These are phyloP conservation scores for Dendrocincla tyrannina DNA, from an alignment of 2,797 vertebrate species.

Conservation along the genomic window DNA sequence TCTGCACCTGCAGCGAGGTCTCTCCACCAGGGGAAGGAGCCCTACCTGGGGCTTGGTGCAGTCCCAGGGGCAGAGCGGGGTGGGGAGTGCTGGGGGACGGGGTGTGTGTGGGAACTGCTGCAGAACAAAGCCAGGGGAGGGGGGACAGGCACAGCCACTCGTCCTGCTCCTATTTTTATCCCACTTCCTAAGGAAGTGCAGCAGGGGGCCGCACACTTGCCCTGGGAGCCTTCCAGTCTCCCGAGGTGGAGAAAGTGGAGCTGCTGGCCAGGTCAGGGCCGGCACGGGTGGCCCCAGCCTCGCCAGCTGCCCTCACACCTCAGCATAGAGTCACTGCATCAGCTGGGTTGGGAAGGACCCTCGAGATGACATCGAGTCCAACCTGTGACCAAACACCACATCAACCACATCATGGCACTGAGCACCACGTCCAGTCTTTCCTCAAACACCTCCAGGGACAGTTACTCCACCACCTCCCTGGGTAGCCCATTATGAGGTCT, in stretches of 20 bases:
- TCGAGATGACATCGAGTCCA: background rate
- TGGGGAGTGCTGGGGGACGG: rapidly evolving
- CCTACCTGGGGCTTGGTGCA: background rate
- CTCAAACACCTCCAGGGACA: background rate
- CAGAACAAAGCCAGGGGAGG: background rate
- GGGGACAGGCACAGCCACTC: background rate
- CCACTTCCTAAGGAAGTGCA: conserved; percentile 30
- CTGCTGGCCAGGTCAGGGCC: background rate
- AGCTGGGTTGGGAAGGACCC: rapidly evolving
- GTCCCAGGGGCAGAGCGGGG: background rate
- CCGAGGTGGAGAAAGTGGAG: rapidly evolving
- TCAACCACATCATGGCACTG: background rate
- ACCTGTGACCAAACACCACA: rapidly evolving
- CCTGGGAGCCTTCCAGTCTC: background rate
- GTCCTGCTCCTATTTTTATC: conserved; percentile 14
- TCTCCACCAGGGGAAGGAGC: background rate
- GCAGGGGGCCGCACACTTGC: rapidly evolving
- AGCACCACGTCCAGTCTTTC: background rate
- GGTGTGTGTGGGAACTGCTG: background rate
- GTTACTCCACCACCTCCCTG: background rate
- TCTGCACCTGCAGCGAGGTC: rapidly evolving
- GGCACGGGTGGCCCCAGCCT: background rate
- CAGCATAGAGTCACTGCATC: rapidly evolving
- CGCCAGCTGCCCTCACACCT: background rate
- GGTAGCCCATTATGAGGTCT: background rate